phyloP scores from a whole-genome alignment of 2,797 vertebrate genomes.

The Acridotheres tristis region DNA sequence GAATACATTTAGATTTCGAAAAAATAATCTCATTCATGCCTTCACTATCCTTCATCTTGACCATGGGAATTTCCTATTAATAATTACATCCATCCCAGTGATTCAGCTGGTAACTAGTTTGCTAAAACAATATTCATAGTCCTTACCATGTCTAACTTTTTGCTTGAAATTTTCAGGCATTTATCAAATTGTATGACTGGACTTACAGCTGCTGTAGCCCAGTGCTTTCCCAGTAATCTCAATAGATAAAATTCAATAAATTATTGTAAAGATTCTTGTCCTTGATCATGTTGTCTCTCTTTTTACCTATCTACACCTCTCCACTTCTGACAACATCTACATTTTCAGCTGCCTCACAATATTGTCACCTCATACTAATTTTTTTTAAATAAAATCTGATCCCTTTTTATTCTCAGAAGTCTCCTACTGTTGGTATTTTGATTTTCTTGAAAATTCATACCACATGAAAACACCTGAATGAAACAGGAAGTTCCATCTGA shows the following conservation, averaged over 20 bases:
- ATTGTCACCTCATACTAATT: neutral
- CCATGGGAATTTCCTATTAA: neutral
- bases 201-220: neutral
- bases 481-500: neutral
- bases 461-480: neutral
- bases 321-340: neutral
- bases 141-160: neutral
- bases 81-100: neutral
- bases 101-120: neutral
- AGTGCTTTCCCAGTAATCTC: neutral
- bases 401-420: neutral
- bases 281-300: neutral
- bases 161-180: neutral
- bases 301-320: neutral
- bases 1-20: neutral
- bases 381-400: neutral
- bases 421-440: neutral
- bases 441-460: neutral
- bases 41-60: neutral
- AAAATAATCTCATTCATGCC: neutral
- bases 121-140: neutral
- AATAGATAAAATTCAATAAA: neutral
- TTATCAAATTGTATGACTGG: neutral
- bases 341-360: neutral
- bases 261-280: neutral